phyloP scores from a whole-genome alignment of 2,797 vertebrate genomes.

The Thalassophryne amazonica region DNA sequence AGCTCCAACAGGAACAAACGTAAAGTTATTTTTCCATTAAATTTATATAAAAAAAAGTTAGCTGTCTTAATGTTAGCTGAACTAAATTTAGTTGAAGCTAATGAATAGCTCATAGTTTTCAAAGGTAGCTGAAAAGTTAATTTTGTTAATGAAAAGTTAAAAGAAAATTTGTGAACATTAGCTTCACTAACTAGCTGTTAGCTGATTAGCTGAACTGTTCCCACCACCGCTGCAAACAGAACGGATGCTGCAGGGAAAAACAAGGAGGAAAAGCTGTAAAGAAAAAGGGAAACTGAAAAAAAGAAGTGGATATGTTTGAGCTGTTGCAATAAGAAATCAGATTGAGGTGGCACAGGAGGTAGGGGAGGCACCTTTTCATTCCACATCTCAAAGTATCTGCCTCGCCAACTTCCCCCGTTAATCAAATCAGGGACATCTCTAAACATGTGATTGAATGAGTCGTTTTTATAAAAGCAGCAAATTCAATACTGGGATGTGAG shows the following conservation, averaged over 20 bases:
- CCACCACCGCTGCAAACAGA: no score
- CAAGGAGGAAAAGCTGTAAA: background rate
- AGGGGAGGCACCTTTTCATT: slow-evolving; percentile 43
- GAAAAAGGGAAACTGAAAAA: background rate
- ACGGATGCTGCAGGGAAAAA: slow-evolving; percentile 12
- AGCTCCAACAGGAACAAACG: no score
- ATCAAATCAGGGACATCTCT: slow-evolving; percentile 63
- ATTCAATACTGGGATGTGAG: slow-evolving; percentile 60
- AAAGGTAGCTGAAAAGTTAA: no score
- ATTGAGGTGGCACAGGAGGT: slow-evolving; percentile 11
- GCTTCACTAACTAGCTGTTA: no score
- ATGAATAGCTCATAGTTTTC: no score
- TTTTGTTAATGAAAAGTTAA: no score
- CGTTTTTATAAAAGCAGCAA: slow-evolving; percentile 61
- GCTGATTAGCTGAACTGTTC: no score
- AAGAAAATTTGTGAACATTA: no score
- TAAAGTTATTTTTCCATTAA: no score
- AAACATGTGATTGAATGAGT: slow-evolving; percentile 71
- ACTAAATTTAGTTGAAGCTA: no score
- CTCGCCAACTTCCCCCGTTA: slow-evolving; percentile 15
- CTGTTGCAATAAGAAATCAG: background rate
- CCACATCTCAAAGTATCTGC: slow-evolving; percentile 19
- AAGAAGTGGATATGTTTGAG: slow-evolving; percentile 2
- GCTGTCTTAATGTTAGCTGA: no score
- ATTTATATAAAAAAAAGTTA: no score